Conservation (phyloP, 2,888 invertebrate genomes). For the Zelleria hepariella region DNA sequence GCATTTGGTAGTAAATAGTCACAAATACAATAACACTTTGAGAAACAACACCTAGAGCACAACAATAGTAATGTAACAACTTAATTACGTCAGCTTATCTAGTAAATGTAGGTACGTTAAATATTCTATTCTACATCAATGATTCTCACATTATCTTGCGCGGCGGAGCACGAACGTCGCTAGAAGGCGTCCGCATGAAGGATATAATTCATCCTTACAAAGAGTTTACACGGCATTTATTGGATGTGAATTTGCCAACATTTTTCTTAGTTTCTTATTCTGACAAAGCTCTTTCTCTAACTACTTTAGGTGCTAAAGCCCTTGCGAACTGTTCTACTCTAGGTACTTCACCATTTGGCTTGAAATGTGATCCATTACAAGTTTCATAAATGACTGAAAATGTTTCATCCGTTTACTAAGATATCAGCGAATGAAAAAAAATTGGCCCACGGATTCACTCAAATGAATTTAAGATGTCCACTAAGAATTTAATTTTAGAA, state of each 20-base stretch:
- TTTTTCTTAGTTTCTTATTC: no score
- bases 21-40: background rate
- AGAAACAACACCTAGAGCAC: background rate
- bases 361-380: no score
- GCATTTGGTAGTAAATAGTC: background rate
- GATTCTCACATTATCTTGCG: slow-evolving; percentile 43
- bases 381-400: no score
- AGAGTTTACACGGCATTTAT: background rate
- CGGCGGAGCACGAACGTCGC: slow-evolving; percentile 49
- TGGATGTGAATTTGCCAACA: background rate
- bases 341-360: no score
- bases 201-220: background rate
- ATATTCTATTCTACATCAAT: slow-evolving; percentile 38
- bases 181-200: slow-evolving; percentile 24
- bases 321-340: no score
- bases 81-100: background rate
- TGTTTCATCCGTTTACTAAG: no score
- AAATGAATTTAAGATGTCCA: no score
- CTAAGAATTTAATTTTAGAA: no score
- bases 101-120: background rate
- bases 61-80: background rate
- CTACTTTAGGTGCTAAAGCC: no score
- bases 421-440: no score
- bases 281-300: no score
- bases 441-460: no score